Evolutionary conservation across 2,888 invertebrate species (phyloP).

Genomic region (Fragum fragum): DNA sequence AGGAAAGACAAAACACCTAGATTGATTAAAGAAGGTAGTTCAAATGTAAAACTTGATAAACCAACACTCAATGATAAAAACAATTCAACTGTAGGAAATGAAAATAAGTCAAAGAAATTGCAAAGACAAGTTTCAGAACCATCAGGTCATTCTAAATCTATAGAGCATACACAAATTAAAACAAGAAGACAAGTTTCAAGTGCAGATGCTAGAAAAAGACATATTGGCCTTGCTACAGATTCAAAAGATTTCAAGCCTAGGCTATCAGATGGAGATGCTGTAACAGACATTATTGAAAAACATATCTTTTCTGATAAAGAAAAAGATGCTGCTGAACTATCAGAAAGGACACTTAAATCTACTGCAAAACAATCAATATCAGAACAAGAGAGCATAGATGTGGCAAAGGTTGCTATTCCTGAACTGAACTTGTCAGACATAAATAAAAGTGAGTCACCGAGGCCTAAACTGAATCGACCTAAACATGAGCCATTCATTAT

Average conservation of each 20-base stretch:
- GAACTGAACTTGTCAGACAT: conserved; percentile 57
- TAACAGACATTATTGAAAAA: conserved; percentile 52
- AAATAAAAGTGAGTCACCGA: conserved; percentile 51
- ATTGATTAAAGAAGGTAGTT: conserved; percentile 40
- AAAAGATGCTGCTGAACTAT: conserved; percentile 16
- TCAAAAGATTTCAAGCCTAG: conserved; percentile 56
- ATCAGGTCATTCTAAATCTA: not conserved
- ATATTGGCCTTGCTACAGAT: not conserved
- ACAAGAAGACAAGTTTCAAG: conserved; percentile 1
- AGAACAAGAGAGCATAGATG: conserved; percentile 21
- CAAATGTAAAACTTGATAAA: conserved; percentile 1
- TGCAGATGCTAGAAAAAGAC: conserved; percentile 18
- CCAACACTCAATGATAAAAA: not conserved
- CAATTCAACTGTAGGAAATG: not conserved
- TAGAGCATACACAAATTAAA: not conserved
- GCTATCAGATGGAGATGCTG: conserved; percentile 50
- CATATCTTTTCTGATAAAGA: conserved; percentile 32
- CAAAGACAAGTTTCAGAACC: not conserved
- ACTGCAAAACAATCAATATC: not conserved
- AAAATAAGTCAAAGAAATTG: not conserved
- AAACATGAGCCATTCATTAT: conserved; percentile 70
- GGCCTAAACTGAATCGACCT: conserved; percentile 71
- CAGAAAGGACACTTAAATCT: not conserved
- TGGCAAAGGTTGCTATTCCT: conserved; percentile 28
- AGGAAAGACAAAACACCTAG: conserved; percentile 60